Conservation (phyloP, 2,797 vertebrate species). For the Phrynocephalus vlangalii region DNA sequence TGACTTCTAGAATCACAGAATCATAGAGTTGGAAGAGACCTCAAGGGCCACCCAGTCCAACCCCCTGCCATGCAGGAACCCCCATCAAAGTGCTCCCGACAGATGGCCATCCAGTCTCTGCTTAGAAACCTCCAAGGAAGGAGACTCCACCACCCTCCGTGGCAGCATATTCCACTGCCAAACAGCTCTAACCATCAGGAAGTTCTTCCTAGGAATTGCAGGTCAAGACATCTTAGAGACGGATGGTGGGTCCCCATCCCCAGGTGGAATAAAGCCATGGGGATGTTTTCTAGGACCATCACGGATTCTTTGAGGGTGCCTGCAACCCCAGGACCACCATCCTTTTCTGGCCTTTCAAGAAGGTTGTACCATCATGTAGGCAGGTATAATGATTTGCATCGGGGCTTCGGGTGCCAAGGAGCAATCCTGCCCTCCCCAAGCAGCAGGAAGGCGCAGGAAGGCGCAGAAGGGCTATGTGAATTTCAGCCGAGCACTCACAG, state of each 20-base stretch:
- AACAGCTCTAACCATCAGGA: too few species aligned
- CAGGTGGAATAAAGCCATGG: background rate
- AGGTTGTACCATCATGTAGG: background rate
- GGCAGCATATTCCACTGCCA: too few species aligned
- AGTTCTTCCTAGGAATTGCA: background rate
- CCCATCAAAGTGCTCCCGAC: too few species aligned
- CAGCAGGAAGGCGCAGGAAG: background rate
- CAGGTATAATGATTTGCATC: background rate
- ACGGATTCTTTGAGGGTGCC: background rate
- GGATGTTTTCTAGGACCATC: background rate
- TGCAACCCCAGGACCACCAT: background rate
- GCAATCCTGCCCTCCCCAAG: background rate
- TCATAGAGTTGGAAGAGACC: too few species aligned
- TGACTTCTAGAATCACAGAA: background rate
- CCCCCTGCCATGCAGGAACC: too few species aligned
- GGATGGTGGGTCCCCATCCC: background rate
- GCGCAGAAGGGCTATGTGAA: background rate
- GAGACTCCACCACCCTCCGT: too few species aligned
- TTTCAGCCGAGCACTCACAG: background rate
- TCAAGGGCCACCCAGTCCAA: too few species aligned
- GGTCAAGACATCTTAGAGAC: background rate
- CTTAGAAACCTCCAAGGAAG: too few species aligned
- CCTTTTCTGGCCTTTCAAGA: background rate
- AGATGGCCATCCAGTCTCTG: too few species aligned
- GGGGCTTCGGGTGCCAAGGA: background rate